phyloP scores from a whole-genome alignment of 2,797 vertebrate species.

The Sternarchorhynchus goeldii region DNA sequence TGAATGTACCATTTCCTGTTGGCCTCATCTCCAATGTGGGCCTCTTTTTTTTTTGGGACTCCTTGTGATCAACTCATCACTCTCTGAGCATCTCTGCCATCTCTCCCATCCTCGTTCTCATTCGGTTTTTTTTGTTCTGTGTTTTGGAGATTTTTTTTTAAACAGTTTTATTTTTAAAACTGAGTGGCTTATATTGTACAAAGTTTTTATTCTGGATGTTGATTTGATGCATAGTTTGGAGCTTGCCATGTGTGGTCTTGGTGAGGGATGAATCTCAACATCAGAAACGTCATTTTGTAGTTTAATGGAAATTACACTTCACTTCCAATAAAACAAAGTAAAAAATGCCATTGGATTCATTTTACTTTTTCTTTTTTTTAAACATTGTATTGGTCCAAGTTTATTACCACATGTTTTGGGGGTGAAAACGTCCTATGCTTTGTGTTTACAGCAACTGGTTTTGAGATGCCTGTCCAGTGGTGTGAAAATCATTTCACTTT shows the following conservation, averaged over 20 bases:
- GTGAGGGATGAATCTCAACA: conserved; percentile 63
- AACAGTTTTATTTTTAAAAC: conserved; percentile 82
- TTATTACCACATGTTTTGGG: neutral
- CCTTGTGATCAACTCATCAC: conserved; percentile 22
- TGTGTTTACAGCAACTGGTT: neutral
- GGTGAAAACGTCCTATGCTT: neutral
- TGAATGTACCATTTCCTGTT: conserved; percentile 16
- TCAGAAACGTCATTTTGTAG: conserved; percentile 68
- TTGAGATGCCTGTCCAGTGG: neutral
- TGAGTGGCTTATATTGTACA: conserved; percentile 78
- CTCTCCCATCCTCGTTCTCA: neutral
- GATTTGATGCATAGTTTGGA: conserved; percentile 68
- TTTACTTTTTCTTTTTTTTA: conserved; percentile 38
- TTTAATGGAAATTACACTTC: conserved; percentile 73
- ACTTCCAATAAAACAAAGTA: conserved; percentile 77
- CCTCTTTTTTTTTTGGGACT: conserved; percentile 26
- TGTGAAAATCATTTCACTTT: neutral
- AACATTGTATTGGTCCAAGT: neutral
- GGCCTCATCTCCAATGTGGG: conserved; percentile 28
- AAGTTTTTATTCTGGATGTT: conserved; percentile 76
- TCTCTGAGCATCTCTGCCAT: neutral
- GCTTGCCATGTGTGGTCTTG: conserved; percentile 73
- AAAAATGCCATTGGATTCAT: conserved; percentile 26
- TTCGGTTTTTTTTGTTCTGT: conserved; percentile 53
- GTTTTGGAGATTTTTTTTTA: conserved; percentile 59